Conservation (phyloP, 2,888 invertebrate genomes). For the Argyresthia goedartella region DNA sequence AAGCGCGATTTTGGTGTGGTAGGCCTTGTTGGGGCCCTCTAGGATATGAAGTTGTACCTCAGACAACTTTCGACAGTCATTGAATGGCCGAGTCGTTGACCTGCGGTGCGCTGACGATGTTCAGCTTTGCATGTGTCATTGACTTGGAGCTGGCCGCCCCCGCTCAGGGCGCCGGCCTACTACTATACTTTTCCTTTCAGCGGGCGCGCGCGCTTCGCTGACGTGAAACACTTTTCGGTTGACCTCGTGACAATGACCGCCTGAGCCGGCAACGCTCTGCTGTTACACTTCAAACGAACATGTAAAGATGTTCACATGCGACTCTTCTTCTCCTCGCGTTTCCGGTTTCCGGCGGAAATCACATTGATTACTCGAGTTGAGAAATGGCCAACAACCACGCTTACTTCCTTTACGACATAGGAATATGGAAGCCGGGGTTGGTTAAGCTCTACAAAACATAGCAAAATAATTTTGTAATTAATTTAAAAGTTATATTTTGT, state of each 20-base stretch:
- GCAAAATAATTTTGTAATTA: too few species aligned
- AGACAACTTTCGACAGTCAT: conserved; percentile 67
- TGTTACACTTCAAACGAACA: neutral
- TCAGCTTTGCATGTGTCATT: conserved; percentile 68
- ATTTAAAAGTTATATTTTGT: too few species aligned
- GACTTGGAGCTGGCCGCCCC: conserved; percentile 34
- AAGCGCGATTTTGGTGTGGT: conserved; percentile 38
- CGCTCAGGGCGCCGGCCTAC: conserved; percentile 36
- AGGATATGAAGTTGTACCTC: conserved; percentile 39
- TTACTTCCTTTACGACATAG: too few species aligned
- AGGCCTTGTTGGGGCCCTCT: conserved; percentile 28
- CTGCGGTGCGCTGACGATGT: conserved; percentile 45
- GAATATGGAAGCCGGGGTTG: too few species aligned
- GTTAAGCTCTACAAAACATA: too few species aligned
- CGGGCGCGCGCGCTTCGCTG: conserved; percentile 18
- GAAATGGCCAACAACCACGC: too few species aligned
- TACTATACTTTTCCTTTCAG: conserved; percentile 66
- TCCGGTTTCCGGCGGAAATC: too few species aligned
- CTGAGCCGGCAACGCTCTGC: conserved; percentile 2
- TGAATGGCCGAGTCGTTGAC: conserved; percentile 62
- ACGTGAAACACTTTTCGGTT: conserved; percentile 49
- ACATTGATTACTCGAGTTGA: too few species aligned
- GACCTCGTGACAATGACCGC: conserved; percentile 53
- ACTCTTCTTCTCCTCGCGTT: neutral
- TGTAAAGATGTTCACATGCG: neutral